Evolutionary conservation across 1,140 invertebrate species (phyloP), one percentile per base, ranked within the genome.

Genomic region (Triops cancriformis): DNA sequence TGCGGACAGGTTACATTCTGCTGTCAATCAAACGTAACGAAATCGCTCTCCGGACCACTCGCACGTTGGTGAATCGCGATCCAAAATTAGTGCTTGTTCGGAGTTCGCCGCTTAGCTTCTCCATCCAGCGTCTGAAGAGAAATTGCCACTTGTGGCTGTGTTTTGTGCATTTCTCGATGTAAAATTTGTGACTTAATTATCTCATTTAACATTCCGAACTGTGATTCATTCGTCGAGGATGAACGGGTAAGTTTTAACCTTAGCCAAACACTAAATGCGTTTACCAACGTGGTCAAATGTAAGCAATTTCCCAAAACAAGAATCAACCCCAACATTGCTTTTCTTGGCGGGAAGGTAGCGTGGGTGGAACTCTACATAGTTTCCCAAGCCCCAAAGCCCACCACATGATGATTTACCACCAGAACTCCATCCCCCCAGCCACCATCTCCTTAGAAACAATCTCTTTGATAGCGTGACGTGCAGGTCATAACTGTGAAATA

Each of bases 291-390:
- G 51, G 51, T 64, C n/a, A 64, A 64, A 23, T 18, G 10, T 18
- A 23, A 23, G 18, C 6, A 64, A 64, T 37, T 37, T 37, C 31
- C 51, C 18, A 64, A 18, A 64, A 23, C 51, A 64, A 64, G 18
- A 64, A 23, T 64, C 51, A 64, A 64, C 6, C 23, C 23, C 51
- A n/a, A 64, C 5, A 23, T 64, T 64, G 51, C 51, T 64, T 64
- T 64, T 64, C 51, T 64, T 64, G 51, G 51, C 51, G 51, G 51
- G 51, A 64, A 64, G 51, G 51, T 64, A 64, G 51, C 51, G 51
- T 64, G 51, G 51, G 51, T 64, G 51, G 51, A 64, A 64, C 7
- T 37, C 7, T 37, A 37, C 31, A 37, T 37, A 37, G 2, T 37
- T 37, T 37, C 31, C 7, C 31, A 37, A 37, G 7, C 31, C 31